Evolutionary conservation across 2,888 invertebrate species (phyloP).

Genomic region (Plebejus argus): DNA sequence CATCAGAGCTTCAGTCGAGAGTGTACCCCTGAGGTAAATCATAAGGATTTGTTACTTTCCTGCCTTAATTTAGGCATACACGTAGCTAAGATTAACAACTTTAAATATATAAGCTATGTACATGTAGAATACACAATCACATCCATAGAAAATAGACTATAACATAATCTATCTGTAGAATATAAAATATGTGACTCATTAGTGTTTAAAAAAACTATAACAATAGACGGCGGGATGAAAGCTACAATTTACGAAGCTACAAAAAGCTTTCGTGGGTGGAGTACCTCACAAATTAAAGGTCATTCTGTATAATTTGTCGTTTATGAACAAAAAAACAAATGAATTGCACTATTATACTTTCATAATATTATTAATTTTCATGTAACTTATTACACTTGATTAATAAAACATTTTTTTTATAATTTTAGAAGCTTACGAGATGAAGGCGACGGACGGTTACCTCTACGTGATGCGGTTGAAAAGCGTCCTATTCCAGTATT

Average conservation of each 20-base stretch:
- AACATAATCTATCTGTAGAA: too few species aligned
- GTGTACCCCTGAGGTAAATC: constrained; percentile 79
- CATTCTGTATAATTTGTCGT: neutral
- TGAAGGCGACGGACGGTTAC: constrained; percentile 75
- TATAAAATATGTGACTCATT: too few species aligned
- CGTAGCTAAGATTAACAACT: too few species aligned
- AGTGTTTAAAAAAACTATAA: neutral
- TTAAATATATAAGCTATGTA: too few species aligned
- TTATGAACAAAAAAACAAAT: neutral
- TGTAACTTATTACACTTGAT: neutral
- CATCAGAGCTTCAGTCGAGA: constrained; percentile 89
- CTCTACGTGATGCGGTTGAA: constrained; percentile 87
- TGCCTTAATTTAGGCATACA: too few species aligned
- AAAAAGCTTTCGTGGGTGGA: constrained; percentile 7
- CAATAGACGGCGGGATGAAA: neutral
- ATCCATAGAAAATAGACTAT: neutral
- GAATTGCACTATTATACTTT: neutral
- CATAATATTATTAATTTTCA: too few species aligned
- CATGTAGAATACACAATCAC: too few species aligned
- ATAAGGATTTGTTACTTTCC: neutral
- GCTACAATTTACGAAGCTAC: neutral
- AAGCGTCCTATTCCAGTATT: constrained; percentile 72
- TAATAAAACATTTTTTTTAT: neutral
- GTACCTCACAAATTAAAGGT: neutral
- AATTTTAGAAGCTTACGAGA: constrained; percentile 54